phyloP scores from a whole-genome alignment of 2,888 invertebrate genomes.

The Paralinhomoeus sp. region DNA sequence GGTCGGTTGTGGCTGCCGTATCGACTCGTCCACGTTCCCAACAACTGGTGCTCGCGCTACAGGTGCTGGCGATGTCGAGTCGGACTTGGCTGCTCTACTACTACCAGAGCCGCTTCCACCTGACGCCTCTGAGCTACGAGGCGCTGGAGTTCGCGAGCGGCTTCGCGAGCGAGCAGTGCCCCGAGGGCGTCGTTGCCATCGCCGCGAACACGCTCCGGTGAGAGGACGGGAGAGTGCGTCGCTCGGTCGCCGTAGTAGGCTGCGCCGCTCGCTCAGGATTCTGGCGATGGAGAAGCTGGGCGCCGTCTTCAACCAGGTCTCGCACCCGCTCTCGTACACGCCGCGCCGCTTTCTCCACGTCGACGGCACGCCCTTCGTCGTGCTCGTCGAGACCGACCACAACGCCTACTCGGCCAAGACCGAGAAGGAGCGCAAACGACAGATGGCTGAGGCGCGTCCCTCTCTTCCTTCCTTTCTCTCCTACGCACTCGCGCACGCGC shows the following conservation, averaged over 20 bases:
- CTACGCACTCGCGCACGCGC: too few relatives aligned
- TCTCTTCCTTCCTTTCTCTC: too few relatives aligned
- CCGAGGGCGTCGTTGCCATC: conserved; percentile 96
- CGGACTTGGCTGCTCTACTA: conserved; percentile 94
- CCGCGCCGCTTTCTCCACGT: conserved; percentile 76
- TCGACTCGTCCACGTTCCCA: not conserved
- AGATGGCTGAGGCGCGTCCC: conserved; percentile 58
- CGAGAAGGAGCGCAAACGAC: conserved; percentile 66
- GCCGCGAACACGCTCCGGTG: conserved; percentile 74
- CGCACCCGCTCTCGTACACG: conserved; percentile 74
- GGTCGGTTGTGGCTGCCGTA: conserved; percentile 27
- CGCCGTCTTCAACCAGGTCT: conserved; percentile 81
- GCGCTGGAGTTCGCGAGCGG: conserved; percentile 90
- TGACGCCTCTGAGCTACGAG: conserved; percentile 47
- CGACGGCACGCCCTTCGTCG: conserved; percentile 61
- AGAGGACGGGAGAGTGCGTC: too few relatives aligned
- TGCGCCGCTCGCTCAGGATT: conserved; percentile 36
- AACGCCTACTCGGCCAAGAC: conserved; percentile 93
- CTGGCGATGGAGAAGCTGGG: conserved; percentile 90
- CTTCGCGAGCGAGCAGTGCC: conserved; percentile 81
- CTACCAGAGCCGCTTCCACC: conserved; percentile 57
- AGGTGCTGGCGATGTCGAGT: conserved; percentile 79
- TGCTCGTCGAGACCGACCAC: conserved; percentile 87
- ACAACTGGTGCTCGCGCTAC: not conserved
- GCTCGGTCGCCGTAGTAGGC: too few relatives aligned